Evolutionary conservation across 2,888 invertebrate genomes (phyloP).

Genomic region (Trachelus stipa): DNA sequence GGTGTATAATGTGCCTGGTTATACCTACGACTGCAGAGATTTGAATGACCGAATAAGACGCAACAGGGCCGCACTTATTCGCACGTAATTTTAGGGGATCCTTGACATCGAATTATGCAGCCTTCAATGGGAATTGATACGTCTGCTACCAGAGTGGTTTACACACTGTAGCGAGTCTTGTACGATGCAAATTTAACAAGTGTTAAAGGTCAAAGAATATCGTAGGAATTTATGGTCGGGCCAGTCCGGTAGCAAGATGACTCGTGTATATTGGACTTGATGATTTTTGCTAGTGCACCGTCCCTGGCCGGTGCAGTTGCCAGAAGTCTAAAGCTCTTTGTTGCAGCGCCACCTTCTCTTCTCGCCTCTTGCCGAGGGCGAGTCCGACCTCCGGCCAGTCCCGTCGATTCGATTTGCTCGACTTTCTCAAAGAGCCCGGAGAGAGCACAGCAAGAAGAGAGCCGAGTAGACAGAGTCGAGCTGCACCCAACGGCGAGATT

Average conservation of each 20-base stretch:
- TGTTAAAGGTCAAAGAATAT: not conserved
- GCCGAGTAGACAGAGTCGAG: slow-evolving; percentile 27
- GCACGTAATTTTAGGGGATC: not conserved
- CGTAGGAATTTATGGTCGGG: not conserved
- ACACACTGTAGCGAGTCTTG: not conserved
- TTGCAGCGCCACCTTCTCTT: slow-evolving; percentile 63
- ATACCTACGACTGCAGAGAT: slow-evolving; percentile 45
- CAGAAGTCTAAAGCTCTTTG: slow-evolving; percentile 62
- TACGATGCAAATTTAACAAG: not conserved
- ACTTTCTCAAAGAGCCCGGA: slow-evolving; percentile 39
- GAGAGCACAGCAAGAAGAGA: slow-evolving; percentile 22
- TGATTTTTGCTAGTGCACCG: not conserved
- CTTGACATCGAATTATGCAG: not conserved
- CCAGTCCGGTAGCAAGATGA: not conserved
- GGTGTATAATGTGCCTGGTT: slow-evolving; percentile 6
- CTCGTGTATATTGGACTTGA: not conserved
- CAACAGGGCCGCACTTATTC: slow-evolving; percentile 38
- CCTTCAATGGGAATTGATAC: not conserved
- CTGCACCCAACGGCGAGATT: slow-evolving; percentile 58
- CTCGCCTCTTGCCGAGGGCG: slow-evolving; percentile 56
- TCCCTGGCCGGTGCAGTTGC: slow-evolving; percentile 29
- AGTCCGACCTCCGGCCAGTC: slow-evolving; percentile 43
- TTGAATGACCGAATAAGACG: slow-evolving; percentile 51
- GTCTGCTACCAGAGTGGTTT: not conserved
- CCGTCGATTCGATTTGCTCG: slow-evolving; percentile 52